Base-by-base conservation (phyloP, 30 jellyfish, hydroid and myxozoan genomes). In the Sanderia malayensis region DNA sequence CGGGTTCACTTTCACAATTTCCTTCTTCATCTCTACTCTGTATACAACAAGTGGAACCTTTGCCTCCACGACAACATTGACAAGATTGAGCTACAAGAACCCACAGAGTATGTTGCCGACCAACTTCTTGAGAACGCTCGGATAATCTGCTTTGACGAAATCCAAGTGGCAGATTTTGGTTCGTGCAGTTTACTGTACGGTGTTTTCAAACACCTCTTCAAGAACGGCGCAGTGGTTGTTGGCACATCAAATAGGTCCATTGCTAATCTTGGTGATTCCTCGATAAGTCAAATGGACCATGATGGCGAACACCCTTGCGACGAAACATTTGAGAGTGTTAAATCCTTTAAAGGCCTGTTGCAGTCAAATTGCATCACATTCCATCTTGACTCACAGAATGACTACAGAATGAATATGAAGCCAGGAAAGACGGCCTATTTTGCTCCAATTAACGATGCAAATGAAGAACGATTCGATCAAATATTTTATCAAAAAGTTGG, bases 101-200 rank as follows among this genome's bases (percentile, higher is more conserved):
- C 94, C 23, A 68, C 84, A n/a, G 94, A 86, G 58, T 75, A 70
- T 49, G 80, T 86, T 28, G 96, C 96, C 13, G 74, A 79, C 64
- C 74, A 63, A 44, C 49, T 86, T 1, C 37, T 86, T 76, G 71
- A 80, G 44, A 85, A 88, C 60, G 76, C 92, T 6, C 74, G 93
- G 95, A 37, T 88, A 23, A 55, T 80, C 26, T 88, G 97, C 82
- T 88, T 88, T 81, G 97, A 88, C 41, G 97, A 88, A 66, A 68
- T 81, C 37, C 95, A 80, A 58, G 62, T 88, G 20, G 64, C 92
- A 7, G 97, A 88, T 67, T 81, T 72, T 59, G 97, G 80, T 1
- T 67, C 95, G 2, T 52, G 83, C 69, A 80, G 82, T 27, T 52
- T 88, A 13, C 80, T 88, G 31, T 75, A 61, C 11, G 92, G 95